phyloP scores from a whole-genome alignment of 92 coral and sea anemone genomes.

The Nematostella vectensis region DNA sequence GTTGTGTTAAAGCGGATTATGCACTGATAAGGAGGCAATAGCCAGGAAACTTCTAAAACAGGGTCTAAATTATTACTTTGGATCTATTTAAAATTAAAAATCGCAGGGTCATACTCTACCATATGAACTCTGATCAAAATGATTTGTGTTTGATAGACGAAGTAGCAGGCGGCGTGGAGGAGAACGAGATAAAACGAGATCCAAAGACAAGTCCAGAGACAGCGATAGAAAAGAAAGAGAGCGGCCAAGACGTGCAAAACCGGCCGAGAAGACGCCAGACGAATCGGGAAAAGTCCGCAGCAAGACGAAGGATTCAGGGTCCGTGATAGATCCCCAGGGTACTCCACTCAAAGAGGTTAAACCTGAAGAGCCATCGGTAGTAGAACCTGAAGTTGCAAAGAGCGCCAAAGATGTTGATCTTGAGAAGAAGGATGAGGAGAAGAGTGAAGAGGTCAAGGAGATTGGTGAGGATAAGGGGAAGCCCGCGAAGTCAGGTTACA shows the following conservation, averaged over 20 bases:
- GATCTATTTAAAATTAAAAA: too few species aligned
- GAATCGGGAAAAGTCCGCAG: constrained; percentile 31
- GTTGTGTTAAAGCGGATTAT: too few species aligned
- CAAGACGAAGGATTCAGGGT: constrained; percentile 18
- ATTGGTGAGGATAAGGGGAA: constrained; percentile 42
- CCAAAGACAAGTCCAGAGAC: constrained; percentile 32
- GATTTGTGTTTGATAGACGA: constrained; percentile 33
- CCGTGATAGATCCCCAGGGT: too few species aligned
- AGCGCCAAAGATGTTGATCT: constrained; percentile 16
- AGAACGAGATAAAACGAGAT: constrained; percentile 29
- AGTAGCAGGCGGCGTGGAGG: constrained; percentile 31
- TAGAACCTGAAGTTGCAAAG: constrained; percentile 7
- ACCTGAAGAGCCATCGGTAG: constrained; percentile 23
- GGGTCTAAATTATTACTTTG: too few species aligned
- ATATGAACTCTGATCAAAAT: too few species aligned
- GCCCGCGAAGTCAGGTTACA: constrained; percentile 35
- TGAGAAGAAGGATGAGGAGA: constrained; percentile 10
- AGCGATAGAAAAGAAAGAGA: constrained; percentile 35
- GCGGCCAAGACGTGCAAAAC: constrained; percentile 28
- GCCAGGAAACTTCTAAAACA: too few species aligned
- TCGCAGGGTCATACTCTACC: too few species aligned
- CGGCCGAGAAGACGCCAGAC: constrained; percentile 33
- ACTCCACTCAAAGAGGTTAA: constrained; percentile 12
- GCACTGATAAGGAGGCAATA: too few species aligned
- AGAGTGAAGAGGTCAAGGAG: constrained; percentile 25